Evolutionary conservation across 2,797 vertebrate species (phyloP).

Genomic region (Neostethus bicornis): DNA sequence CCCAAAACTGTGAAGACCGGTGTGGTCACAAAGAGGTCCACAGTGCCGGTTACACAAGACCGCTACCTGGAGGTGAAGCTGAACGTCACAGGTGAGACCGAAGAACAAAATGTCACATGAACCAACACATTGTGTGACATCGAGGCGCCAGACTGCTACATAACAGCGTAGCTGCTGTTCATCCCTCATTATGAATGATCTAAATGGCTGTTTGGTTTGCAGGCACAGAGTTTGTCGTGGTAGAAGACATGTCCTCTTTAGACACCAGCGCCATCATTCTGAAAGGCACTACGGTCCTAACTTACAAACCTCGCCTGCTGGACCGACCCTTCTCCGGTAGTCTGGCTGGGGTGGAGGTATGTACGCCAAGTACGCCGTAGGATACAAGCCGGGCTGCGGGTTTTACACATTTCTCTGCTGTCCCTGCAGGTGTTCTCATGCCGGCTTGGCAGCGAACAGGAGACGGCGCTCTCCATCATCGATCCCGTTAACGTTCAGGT

Average conservation of each 20-base stretch:
- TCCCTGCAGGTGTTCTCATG: conserved; percentile 91
- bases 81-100: conserved; percentile 90
- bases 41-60: conserved; percentile 85
- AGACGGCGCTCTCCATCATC: conserved; percentile 94
- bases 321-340: conserved; percentile 96
- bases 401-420: no score
- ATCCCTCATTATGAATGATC: no score
- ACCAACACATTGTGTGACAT: no score
- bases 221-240: conserved; percentile 98
- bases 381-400: no score
- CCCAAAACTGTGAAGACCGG: conserved; percentile 94
- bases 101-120: no score
- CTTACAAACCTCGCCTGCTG: conserved; percentile 92
- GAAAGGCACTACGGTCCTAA: conserved; percentile 96
- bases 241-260: conserved; percentile 90
- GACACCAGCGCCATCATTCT: conserved; percentile 94
- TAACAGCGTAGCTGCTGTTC: no score
- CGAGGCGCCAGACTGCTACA: no score
- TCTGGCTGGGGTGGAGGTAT: conserved; percentile 95
- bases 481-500: conserved; percentile 95
- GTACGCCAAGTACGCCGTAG: no score
- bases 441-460: conserved; percentile 92
- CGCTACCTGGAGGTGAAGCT: conserved; percentile 92
- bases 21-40: conserved; percentile 94
- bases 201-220: conserved; percentile 6